Evolutionary conservation across 2,888 invertebrate genomes (phyloP), one percentile per base, ranked within the genome.

Genomic region (Agonopterix arenella): DNA sequence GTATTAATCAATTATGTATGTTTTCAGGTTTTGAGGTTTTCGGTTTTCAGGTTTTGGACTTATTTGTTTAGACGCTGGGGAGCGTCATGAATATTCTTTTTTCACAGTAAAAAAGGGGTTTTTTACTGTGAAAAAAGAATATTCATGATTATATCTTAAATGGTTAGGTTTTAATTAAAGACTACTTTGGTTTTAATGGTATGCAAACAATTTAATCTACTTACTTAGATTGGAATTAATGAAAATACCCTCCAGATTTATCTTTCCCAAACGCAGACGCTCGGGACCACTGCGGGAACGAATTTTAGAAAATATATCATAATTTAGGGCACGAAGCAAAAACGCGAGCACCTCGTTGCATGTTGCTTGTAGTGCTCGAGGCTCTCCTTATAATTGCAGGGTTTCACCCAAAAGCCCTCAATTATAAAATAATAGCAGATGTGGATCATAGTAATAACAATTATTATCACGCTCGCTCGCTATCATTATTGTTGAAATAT

Each of bases 381-480:
- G 88, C 89, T 82, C 80, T 80, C 73, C 74, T 85, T 79, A 89
- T 89, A 89, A 89, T 89, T 89, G 88, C 73, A 73, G 85, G 88
- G 84, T 89, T 88, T 85, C 83, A 81, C 84, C 83, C 84, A 84
- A 89, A 88, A 88, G 74, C 83, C 85, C 76, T 84, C 85, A 89
- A 89, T 89, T 89, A 89, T 89, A 86, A 89, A 88, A 88, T 89
- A 89, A 89, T 89, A 88, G 83, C 84, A 88, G 86, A 86, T 86
- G 85, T 80, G 85, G 83, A 84, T 88, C 85, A 83, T 86, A 86
- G 85, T 89, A 89, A 89, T 89, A 86, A 88, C 86, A 89, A 89
- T 89, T 86, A 89, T 89, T 89, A 89, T 88, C 88, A 84, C 89
- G 86, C 86, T 83, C 79, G 76, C 72, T 68, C 61, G 76, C 76